Conservation (phyloP, 2,113 vertebrate species). For the Bufo bufo region DNA sequence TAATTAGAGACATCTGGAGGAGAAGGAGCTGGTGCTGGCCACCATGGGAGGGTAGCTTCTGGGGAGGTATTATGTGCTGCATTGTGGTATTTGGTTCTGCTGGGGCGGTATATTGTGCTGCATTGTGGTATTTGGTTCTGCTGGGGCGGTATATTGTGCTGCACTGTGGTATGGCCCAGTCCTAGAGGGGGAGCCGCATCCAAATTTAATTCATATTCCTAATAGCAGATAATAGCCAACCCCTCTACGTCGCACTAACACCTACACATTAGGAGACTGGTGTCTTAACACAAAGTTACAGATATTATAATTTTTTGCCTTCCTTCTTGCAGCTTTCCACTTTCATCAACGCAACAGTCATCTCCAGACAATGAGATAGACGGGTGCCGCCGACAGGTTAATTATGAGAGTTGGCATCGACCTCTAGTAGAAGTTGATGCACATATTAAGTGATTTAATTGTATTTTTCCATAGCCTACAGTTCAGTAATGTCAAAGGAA, state of each 20-base stretch:
- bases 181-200: too few species aligned
- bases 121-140: too few species aligned
- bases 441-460: slow-evolving; percentile 43
- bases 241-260: background rate
- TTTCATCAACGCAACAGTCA: slow-evolving; percentile 1
- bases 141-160: too few species aligned
- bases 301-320: background rate
- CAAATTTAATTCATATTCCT: too few species aligned
- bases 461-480: slow-evolving; percentile 39
- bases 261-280: background rate
- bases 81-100: too few species aligned
- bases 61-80: too few species aligned
- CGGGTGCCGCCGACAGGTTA: slow-evolving; percentile 9
- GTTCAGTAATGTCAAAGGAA: slow-evolving; percentile 35
- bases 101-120: too few species aligned
- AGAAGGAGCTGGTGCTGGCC: too few species aligned
- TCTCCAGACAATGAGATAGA: slow-evolving; percentile 17
- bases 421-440: slow-evolving; percentile 33
- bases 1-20: too few species aligned
- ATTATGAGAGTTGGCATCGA: slow-evolving; percentile 43
- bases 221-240: background rate
- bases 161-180: too few species aligned
- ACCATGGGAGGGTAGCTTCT: too few species aligned
- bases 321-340: background rate
- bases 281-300: background rate